phyloP scores from a whole-genome alignment of 2,888 invertebrate genomes.

The Sepiola atlantica region DNA sequence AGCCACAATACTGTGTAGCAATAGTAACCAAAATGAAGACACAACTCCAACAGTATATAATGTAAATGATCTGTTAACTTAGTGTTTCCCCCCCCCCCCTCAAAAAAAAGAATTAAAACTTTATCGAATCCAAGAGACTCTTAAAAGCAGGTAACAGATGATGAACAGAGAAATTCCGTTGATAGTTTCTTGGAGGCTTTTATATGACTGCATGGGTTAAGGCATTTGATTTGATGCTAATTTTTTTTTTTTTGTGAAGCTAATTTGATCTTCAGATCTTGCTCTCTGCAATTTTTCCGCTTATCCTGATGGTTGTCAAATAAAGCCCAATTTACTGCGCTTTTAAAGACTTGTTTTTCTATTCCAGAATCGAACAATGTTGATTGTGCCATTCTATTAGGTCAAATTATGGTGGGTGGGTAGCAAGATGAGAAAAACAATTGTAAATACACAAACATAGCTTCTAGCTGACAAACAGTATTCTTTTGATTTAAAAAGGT shows the following conservation, averaged over 20 bases:
- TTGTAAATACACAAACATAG: not conserved
- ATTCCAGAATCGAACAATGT: not conserved
- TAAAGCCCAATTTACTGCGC: not conserved
- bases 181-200: not conserved
- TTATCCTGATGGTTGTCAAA: not conserved
- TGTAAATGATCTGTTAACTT: too few relatives aligned
- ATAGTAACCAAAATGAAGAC: too few relatives aligned
- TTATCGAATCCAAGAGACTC: not conserved
- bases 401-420: not conserved
- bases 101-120: not conserved
- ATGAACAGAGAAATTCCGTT: not conserved
- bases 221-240: not conserved
- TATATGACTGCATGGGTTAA: not conserved
- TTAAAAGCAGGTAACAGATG: not conserved
- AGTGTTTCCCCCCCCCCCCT: too few relatives aligned
- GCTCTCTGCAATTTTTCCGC: not conserved
- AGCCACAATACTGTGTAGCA: too few relatives aligned
- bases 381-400: slow-evolving; percentile 19
- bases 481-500: slow-evolving; percentile 32
- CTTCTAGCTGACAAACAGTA: slow-evolving; percentile 4
- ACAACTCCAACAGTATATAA: too few relatives aligned
- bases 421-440: not conserved
- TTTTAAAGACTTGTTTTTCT: not conserved
- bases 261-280: slow-evolving; percentile 9
- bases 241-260: not conserved